phyloP scores from a whole-genome alignment of 2,113 vertebrate genomes.

The Lagopus leucura region DNA sequence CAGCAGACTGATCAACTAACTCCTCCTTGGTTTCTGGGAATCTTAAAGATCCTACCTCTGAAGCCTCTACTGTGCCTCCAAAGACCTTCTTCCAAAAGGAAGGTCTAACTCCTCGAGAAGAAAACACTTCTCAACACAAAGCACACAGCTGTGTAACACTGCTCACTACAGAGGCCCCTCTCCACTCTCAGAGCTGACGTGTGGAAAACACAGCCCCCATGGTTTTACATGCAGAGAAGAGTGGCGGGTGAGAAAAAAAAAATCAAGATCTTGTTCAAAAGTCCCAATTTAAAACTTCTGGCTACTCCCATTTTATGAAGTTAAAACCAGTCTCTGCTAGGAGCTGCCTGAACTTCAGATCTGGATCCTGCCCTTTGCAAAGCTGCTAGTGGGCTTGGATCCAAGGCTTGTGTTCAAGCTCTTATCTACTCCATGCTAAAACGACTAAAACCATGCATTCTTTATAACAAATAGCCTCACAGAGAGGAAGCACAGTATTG shows the following conservation, averaged over 20 bases:
- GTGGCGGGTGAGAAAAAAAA: not conserved
- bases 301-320: not conserved
- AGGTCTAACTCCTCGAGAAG: not conserved
- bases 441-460: not conserved
- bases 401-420: slow-evolving; percentile 27
- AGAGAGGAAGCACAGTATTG: not conserved
- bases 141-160: not conserved
- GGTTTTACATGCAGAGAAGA: not conserved
- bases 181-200: not conserved
- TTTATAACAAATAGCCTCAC: slow-evolving; percentile 20
- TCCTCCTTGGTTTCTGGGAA: not conserved
- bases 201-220: not conserved
- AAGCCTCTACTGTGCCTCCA: not conserved
- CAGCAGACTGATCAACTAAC: not conserved
- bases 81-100: not conserved
- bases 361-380: not conserved
- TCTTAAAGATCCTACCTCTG: not conserved
- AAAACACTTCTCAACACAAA: not conserved
- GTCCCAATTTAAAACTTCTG: not conserved
- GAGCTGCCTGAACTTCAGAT: slow-evolving; percentile 24
- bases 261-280: slow-evolving; percentile 13
- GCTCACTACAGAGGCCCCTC: not conserved
- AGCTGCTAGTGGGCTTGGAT: slow-evolving; percentile 28
- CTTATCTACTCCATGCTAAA: not conserved
- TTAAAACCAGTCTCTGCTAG: slow-evolving; percentile 3